These are phyloP conservation scores for Drosophila nigritarsus DNA, from an alignment of 2,888 invertebrate genomes.

Conservation along the genomic window DNA sequence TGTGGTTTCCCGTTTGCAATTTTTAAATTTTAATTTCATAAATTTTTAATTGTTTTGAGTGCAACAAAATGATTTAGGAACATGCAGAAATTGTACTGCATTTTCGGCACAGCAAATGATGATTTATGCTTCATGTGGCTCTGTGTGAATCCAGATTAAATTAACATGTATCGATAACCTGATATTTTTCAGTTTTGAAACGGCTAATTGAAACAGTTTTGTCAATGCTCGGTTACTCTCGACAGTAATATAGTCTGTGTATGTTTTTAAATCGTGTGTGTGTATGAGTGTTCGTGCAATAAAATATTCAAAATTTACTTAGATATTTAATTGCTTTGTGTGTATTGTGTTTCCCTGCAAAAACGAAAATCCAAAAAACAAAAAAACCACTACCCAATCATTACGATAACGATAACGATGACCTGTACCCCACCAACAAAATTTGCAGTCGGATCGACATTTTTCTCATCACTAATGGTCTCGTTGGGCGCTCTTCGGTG, in stretches of 20 bases:
- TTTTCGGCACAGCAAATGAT: no score
- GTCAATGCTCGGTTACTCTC: not conserved
- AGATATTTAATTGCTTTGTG: conserved; percentile 20
- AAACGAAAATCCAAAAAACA: not conserved
- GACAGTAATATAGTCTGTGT: not conserved
- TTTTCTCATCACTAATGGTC: conserved; percentile 83
- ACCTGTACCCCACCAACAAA: conserved; percentile 5
- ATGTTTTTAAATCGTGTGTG: not conserved
- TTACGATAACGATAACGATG: conserved; percentile 8
- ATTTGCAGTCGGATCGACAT: conserved; percentile 79
- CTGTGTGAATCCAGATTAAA: not conserved
- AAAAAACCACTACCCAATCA: not conserved
- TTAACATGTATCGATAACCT: not conserved
- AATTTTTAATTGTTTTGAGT: no score
- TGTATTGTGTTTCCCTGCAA: conserved; percentile 7
- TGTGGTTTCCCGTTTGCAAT: no score
- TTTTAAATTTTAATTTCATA: no score
- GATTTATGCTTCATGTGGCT: not conserved
- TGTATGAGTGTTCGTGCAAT: not conserved
- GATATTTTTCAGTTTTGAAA: not conserved
- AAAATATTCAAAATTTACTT: not conserved
- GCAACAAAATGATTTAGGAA: no score
- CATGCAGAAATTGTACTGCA: no score
- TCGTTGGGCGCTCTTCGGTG: conserved; percentile 86
- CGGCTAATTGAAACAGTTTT: not conserved